Evolutionary conservation across 2,797 vertebrate genomes (phyloP), one percentile per base, ranked within the genome.

Genomic region (Orientallactaga sibirica): DNA sequence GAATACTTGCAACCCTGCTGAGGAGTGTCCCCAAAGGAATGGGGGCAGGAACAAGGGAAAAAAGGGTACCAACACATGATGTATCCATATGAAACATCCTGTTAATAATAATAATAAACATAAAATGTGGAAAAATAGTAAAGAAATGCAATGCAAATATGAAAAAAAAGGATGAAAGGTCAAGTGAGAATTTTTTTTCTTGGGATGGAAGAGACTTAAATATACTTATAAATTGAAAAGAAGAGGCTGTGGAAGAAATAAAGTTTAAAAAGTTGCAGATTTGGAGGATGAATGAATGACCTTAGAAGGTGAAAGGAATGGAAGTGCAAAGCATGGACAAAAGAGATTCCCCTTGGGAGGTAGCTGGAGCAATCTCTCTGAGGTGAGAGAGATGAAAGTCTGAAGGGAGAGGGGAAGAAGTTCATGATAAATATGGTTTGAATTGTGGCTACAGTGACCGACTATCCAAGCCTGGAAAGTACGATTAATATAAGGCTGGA

Each of bases 401-500:
- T 85, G 33, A 89, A 84, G 52, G 37, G 66, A 11, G 22, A 68
- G 4, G 20, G n/a, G 2, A 79, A 91, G 55, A 90, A 37, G 5
- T 80, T 88, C 37, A 61, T 43, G 48, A 94, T 0, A 24, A 37
- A 81, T 11, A 71, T 25, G 7, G n/a, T 22, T 78, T 88, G 43
- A 52, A 88, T 93, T 77, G 58, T 71, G 79, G 15, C n/a, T 64
- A 16, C 55, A 24, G 48, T 70, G 86, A 29, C 48, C 82, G 41
- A 93, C 67, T 68, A 67, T 33, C 3, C 66, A 82, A 55, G 9
- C 2, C 70, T 43, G 33, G 83, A 73, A 27, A 85, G n/a, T 52
- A 22, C 89, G 81, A 91, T 77, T 25, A 93, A 91, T 86, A 61
- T 24, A 74, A 15, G 33, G 15, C 19, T 76, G 19, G 62, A 92